Evolutionary conservation across 2,888 invertebrate genomes (phyloP).

Genomic region (Sphinx pinastri): DNA sequence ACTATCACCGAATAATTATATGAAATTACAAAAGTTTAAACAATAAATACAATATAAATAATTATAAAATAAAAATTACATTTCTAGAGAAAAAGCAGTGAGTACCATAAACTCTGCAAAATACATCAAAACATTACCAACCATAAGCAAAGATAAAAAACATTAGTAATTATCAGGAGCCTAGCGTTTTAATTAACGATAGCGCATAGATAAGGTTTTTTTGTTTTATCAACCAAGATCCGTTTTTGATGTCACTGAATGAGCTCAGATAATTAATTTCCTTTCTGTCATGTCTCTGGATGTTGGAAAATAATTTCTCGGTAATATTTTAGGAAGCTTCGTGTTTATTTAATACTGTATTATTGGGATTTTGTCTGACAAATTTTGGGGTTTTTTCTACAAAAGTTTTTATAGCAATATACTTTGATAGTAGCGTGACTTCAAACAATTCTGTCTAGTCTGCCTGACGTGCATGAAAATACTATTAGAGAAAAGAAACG

Average conservation of each 20-base stretch:
- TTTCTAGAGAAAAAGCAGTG: too few relatives aligned
- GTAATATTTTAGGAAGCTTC: constrained; percentile 1
- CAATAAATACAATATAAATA: background rate
- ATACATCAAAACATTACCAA: background rate
- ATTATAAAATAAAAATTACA: too few relatives aligned
- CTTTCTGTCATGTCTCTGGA: constrained; percentile 7
- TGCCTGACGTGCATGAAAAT: too few relatives aligned
- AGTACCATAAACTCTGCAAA: background rate
- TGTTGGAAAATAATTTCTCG: background rate
- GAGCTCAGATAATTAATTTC: constrained; percentile 23
- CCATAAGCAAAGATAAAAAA: constrained; percentile 9
- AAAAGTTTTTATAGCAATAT: too few relatives aligned
- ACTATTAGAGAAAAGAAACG: too few relatives aligned
- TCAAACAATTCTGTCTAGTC: too few relatives aligned
- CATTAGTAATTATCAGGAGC: constrained; percentile 17
- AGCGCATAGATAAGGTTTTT: constrained; percentile 28
- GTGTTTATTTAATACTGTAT: constrained; percentile 3
- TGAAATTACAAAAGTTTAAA: background rate
- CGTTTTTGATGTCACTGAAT: constrained; percentile 23
- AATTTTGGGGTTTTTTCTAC: too few relatives aligned
- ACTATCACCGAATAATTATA: too few relatives aligned
- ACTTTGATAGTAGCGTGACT: too few relatives aligned
- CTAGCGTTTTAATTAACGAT: constrained; percentile 31
- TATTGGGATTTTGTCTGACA: background rate
- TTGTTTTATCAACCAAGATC: constrained; percentile 24